Evolutionary conservation across 23 tunicate genomes (phyloP).

Genomic region (Styela clava): DNA sequence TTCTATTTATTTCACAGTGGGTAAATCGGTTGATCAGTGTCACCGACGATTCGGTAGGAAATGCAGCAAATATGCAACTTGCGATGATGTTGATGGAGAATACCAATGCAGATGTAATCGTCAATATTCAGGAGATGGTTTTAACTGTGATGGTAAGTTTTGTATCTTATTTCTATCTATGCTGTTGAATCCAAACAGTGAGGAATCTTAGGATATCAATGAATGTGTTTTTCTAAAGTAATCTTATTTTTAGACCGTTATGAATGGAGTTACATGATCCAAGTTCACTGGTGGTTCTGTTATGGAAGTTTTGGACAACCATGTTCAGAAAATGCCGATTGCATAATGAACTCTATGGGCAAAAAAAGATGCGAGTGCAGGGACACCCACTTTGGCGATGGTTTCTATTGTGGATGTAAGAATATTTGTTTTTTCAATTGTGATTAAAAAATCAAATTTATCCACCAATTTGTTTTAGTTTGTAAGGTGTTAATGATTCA

Average conservation of each 20-base stretch:
- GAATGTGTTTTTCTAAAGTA: neutral
- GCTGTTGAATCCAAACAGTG: neutral
- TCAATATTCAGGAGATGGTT: neutral
- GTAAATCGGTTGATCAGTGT: neutral
- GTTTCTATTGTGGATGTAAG: constrained; percentile 14
- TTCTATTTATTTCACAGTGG: constrained; percentile 1
- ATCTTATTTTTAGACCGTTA: neutral
- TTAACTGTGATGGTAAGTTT: neutral
- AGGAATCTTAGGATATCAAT: neutral
- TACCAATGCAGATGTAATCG: neutral
- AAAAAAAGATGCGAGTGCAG: constrained; percentile 2
- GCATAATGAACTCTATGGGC: neutral
- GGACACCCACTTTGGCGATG: neutral
- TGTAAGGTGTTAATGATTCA: no score
- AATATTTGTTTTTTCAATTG: neutral
- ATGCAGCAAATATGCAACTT: neutral
- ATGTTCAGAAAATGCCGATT: constrained; percentile 2
- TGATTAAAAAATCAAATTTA: no score
- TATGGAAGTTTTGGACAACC: neutral
- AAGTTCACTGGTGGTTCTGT: neutral
- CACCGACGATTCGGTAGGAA: neutral
- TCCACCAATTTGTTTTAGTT: no score
- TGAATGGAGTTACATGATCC: neutral
- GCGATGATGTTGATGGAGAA: neutral
- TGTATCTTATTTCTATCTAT: neutral